These are phyloP conservation scores for Metacarcinus magister DNA, from an alignment of 2,888 invertebrate species.

Conservation along the genomic window DNA sequence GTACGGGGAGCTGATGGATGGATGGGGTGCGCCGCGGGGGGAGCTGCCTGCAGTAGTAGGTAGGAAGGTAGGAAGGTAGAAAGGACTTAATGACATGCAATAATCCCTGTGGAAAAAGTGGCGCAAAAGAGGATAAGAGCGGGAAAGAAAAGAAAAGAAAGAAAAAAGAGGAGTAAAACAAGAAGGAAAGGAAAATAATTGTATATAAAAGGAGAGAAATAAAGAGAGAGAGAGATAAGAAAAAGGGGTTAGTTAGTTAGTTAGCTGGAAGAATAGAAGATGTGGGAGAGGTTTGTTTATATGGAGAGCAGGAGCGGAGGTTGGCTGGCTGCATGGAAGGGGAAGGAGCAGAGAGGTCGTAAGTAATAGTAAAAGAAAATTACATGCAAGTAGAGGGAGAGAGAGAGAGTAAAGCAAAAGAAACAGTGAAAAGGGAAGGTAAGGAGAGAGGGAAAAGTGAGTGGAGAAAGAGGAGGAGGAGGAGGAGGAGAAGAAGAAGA, in stretches of 20 bases:
- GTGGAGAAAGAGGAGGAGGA: background rate
- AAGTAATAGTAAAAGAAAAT: background rate
- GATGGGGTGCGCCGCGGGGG: background rate
- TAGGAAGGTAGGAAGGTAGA: no score
- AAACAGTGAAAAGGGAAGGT: background rate
- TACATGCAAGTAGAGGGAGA: background rate
- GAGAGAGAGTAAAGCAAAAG: background rate
- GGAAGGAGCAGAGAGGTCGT: background rate
- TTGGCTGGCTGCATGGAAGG: no score
- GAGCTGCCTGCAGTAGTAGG: background rate
- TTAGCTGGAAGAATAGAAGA: background rate
- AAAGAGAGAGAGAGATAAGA: background rate
- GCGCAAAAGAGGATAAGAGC: background rate
- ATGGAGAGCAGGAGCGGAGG: background rate
- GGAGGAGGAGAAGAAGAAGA: background rate
- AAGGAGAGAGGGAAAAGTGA: background rate
- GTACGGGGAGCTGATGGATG: slow-evolving; percentile 55
- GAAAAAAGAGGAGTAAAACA: background rate
- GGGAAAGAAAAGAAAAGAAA: background rate
- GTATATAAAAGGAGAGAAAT: slow-evolving; percentile 20
- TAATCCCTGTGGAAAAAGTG: slow-evolving; percentile 4
- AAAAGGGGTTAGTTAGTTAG: no score
- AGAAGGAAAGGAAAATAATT: slow-evolving; percentile 43
- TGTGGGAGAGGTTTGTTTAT: background rate
- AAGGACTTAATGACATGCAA: slow-evolving; percentile 64